A percentile compares a stretch with the other conserved stretches of the same genome.
phyloP scores from a whole-genome alignment of 1,140 invertebrate species.

The Melipona quadrifasciata region DNA sequence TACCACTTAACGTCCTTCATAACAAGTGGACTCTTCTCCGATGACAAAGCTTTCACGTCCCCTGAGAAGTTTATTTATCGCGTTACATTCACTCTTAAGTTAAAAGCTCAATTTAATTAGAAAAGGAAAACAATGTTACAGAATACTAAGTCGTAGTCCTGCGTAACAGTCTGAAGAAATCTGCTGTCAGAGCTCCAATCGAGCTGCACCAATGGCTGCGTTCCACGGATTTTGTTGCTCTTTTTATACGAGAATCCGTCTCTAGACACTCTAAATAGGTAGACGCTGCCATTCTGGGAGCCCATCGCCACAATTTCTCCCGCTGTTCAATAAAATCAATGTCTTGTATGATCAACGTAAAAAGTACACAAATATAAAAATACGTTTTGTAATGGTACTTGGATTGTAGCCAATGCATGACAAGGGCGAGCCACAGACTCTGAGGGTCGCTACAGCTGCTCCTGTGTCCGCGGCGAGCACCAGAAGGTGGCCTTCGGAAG shows the following conservation, averaged over 20 bases:
- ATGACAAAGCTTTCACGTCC: conserved; percentile 91
- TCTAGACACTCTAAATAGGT: conserved; percentile 91
- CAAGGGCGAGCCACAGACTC: conserved; percentile 92
- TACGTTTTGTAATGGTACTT: conserved; percentile 82
- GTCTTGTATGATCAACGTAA: neutral
- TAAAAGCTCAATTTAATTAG: neutral
- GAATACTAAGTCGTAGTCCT: conserved; percentile 94
- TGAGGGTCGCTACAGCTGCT: conserved; percentile 89
- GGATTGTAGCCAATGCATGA: conserved; percentile 93
- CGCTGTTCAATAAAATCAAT: conserved; percentile 83
- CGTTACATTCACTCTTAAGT: neutral
- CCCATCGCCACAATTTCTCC: conserved; percentile 95
- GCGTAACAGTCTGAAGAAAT: conserved; percentile 94
- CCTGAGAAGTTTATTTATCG: conserved; percentile 83
- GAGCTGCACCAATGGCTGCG: conserved; percentile 90
- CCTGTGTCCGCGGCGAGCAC: conserved; percentile 93
- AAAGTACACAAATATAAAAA: too few relatives aligned
- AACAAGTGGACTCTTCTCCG: conserved; percentile 91
- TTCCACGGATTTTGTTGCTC: conserved; percentile 91
- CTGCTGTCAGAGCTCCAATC: conserved; percentile 96
- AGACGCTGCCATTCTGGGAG: conserved; percentile 94
- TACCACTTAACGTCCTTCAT: conserved; percentile 96
- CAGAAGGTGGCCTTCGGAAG: conserved; percentile 92
- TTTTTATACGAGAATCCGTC: conserved; percentile 95
- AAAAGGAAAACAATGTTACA: conserved; percentile 84